phyloP scores from a whole-genome alignment of 2,888 invertebrate genomes.

The Pandemis cinnamomeana region DNA sequence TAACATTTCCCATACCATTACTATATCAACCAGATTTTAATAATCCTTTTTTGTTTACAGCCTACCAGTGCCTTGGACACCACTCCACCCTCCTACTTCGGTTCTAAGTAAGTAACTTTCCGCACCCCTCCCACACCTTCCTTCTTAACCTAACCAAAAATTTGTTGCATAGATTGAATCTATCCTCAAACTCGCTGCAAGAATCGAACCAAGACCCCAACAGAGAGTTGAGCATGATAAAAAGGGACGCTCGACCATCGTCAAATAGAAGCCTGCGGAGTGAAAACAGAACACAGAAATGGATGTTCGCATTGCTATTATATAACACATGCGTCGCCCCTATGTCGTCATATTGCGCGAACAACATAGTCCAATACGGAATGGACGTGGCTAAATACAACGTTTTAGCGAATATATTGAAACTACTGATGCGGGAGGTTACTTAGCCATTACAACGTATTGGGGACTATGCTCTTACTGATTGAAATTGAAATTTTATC shows the following conservation, averaged over 20 bases:
- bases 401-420: slow-evolving; percentile 63
- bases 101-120: slow-evolving; percentile 64
- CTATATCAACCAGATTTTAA: neutral
- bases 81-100: slow-evolving; percentile 69
- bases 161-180: slow-evolving; percentile 28
- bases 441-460: slow-evolving; percentile 42
- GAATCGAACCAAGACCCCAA: slow-evolving; percentile 1
- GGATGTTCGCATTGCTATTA: slow-evolving; percentile 75
- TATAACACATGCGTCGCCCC: slow-evolving; percentile 77
- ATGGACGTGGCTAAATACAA: slow-evolving; percentile 77
- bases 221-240: neutral
- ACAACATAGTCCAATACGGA: slow-evolving; percentile 72
- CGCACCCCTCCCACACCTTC: neutral
- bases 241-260: slow-evolving; percentile 38
- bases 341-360: slow-evolving; percentile 74
- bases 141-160: slow-evolving; percentile 9
- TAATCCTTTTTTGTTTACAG: slow-evolving; percentile 51
- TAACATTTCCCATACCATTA: neutral
- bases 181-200: slow-evolving; percentile 20
- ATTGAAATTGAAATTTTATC: slow-evolving; percentile 13
- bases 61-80: slow-evolving; percentile 65
- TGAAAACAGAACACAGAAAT: slow-evolving; percentile 61
- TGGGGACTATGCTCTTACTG: slow-evolving; percentile 79
- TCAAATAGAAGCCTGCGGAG: slow-evolving; percentile 47
- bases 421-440: slow-evolving; percentile 73